phyloP scores from a whole-genome alignment of 2,113 vertebrate species.

The Syngnathus floridae region DNA sequence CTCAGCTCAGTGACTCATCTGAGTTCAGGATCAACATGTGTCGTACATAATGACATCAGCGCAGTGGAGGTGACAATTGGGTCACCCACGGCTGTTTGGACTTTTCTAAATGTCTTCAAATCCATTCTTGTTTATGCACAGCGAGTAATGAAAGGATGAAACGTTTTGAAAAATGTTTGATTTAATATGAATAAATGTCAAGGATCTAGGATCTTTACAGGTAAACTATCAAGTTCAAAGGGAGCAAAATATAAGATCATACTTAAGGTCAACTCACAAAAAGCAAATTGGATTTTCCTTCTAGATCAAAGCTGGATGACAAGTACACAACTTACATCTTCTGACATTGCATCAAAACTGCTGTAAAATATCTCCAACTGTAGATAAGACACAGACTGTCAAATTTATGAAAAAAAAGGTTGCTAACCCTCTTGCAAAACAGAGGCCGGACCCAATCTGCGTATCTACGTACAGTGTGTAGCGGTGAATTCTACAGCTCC shows the following conservation, averaged over 20 bases:
- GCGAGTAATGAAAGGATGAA: too few species aligned
- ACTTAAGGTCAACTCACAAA: background rate
- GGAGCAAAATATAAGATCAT: background rate
- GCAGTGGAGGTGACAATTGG: background rate
- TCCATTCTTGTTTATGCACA: background rate
- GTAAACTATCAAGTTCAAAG: too few species aligned
- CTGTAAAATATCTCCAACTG: too few species aligned
- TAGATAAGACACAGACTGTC: too few species aligned
- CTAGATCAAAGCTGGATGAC: background rate
- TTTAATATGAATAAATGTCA: background rate
- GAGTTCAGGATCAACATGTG: constrained; percentile 22
- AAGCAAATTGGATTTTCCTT: background rate
- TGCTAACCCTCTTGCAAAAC: too few species aligned
- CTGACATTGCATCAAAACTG: too few species aligned
- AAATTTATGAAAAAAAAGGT: too few species aligned
- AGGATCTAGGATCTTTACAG: background rate
- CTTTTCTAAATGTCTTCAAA: background rate
- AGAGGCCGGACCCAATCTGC: too few species aligned
- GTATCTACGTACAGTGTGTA: too few species aligned
- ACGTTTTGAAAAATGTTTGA: too few species aligned
- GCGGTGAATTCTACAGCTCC: too few species aligned
- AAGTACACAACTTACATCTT: too few species aligned
- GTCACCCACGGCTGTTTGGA: background rate
- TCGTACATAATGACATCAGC: background rate
- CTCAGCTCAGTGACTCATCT: constrained; percentile 49